A percentile compares a stretch with the other conserved stretches of the same genome.
Evolutionary conservation across 2,888 invertebrate species (phyloP).

Genomic region (Odiellus spinosus): DNA sequence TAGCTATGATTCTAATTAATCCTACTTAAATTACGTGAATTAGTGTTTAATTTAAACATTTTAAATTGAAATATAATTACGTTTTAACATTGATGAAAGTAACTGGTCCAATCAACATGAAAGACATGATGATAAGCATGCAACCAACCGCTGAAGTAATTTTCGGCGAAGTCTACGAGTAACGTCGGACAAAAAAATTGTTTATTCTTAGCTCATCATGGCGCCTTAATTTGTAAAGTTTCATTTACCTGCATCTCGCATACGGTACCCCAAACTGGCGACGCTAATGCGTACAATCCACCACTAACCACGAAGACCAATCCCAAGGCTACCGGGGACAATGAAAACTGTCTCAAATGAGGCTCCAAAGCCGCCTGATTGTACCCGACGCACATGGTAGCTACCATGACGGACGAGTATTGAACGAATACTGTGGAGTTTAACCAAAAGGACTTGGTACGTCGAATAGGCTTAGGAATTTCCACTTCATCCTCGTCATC

Average conservation of each 20-base stretch:
- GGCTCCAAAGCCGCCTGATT: too few relatives aligned
- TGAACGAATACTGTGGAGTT: too few relatives aligned
- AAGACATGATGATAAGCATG: constrained; percentile 24
- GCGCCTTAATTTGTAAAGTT: neutral
- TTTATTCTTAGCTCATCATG: too few relatives aligned
- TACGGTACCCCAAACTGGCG: constrained; percentile 63
- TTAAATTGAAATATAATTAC: constrained; percentile 29
- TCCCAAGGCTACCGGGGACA: constrained; percentile 53
- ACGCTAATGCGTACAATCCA: constrained; percentile 57
- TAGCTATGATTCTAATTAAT: too few relatives aligned
- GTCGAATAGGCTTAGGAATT: too few relatives aligned
- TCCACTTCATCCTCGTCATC: too few relatives aligned
- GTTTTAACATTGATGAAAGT: constrained; percentile 51
- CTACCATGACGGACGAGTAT: too few relatives aligned
- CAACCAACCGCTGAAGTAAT: constrained; percentile 23
- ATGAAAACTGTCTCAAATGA: constrained; percentile 37
- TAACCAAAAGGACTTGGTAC: too few relatives aligned
- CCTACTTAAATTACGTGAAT: too few relatives aligned
- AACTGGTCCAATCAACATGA: constrained; percentile 57
- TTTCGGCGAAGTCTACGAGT: neutral
- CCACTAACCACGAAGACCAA: constrained; percentile 72
- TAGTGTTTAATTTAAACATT: too few relatives aligned
- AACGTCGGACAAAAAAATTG: too few relatives aligned
- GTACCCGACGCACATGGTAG: too few relatives aligned
- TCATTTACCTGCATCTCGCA: constrained; percentile 43